phyloP scores from a whole-genome alignment of 2,888 invertebrate species.

The Tribolium freemani region DNA sequence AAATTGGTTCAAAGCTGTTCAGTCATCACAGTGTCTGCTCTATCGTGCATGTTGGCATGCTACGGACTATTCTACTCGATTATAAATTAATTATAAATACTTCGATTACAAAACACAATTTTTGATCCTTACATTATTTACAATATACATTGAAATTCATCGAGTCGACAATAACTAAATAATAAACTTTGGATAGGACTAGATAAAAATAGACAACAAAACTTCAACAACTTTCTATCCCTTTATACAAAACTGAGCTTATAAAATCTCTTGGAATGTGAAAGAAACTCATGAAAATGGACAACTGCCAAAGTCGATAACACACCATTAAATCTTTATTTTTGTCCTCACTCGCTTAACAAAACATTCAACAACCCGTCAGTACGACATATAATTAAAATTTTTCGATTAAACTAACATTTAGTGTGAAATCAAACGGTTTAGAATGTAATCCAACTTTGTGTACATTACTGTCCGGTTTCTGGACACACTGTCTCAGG shows the following conservation, averaged over 20 bases:
- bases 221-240: conserved; percentile 25
- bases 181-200: conserved; percentile 12
- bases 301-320: conserved; percentile 26
- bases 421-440: conserved; percentile 19
- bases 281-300: conserved; percentile 15
- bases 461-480: background rate
- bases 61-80: conserved; percentile 44
- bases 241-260: conserved; percentile 36
- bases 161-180: conserved; percentile 16
- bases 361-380: conserved; percentile 39
- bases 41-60: conserved; percentile 59
- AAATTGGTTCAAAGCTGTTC: conserved; percentile 61
- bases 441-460: conserved; percentile 30
- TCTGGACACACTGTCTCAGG: conserved; percentile 43
- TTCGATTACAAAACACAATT: conserved; percentile 32
- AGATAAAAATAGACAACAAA: conserved; percentile 25
- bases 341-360: conserved; percentile 21
- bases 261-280: conserved; percentile 37
- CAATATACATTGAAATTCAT: conserved; percentile 32
- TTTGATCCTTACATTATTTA: conserved; percentile 33
- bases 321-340: conserved; percentile 30
- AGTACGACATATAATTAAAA: conserved; percentile 24
- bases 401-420: conserved; percentile 18
- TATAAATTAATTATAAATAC: conserved; percentile 21
- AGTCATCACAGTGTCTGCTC: conserved; percentile 63